Base-by-base conservation (phyloP, 2,888 invertebrate species). In the Acrocera orbiculus region DNA sequence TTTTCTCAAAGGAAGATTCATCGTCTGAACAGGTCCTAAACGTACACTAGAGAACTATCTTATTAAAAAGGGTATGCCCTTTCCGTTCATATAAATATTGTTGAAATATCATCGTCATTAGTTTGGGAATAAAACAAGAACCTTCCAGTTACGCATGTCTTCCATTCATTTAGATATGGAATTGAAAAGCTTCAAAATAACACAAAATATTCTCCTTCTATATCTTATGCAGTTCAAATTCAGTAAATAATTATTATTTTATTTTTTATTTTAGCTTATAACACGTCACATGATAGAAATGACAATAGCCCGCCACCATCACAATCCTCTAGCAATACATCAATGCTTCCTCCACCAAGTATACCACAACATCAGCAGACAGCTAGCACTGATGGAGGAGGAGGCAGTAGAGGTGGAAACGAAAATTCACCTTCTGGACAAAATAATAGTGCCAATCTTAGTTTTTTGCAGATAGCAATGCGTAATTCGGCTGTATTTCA, bases 311-410 rank as follows among this genome's bases (percentile, higher is more conserved):
- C 58, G 46, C 54, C 58, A 37, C 43, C 35, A 13, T 39, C 28
- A 27, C 42, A 44, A 34, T 43, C 38, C 4, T 34, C 40, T 15
- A 37, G 29, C 22, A 38, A 36, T 30, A 42, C 35, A 40, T 40
- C 44, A 38, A 48, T 48, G 52, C 35, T 51, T 43, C 47, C 52
- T 42, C 47, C 50, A 27, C 41, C 49, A 30, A 39, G 40, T 40
- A 27, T 45, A 62, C 40, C 42, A 37, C 42, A 64, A 60, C 44
- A 66, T 62, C 36, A 61, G 33, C 38, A 46, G 61, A 35, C 66
- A 63, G 28, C 35, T 7, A 37, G 39, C 1, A 35, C 38, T 11
- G 41, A 40, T 10, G 64, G 64, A 61, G 53, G 53, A 47, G 62
- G 64, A 44, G 65, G 65, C 13, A 33, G 32, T 4, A 29, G 29